A percentile compares a stretch with the other conserved stretches of the same genome.
phyloP scores from a whole-genome alignment of 2,888 invertebrate genomes.

The Tenthredo mesomela region DNA sequence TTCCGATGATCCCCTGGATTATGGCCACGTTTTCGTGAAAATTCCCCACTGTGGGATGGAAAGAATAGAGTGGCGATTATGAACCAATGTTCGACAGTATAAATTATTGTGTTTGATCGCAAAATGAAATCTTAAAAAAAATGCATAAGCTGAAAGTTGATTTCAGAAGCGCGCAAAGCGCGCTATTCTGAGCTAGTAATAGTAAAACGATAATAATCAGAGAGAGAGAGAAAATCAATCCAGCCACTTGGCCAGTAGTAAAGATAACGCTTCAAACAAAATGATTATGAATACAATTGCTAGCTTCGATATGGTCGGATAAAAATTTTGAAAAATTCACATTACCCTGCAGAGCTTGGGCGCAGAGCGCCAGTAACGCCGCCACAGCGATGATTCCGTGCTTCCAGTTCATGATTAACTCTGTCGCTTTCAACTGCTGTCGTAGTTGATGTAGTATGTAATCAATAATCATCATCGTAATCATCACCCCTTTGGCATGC shows the following conservation, averaged over 20 bases:
- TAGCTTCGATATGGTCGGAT: background rate
- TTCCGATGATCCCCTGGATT: no score
- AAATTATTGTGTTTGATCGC: no score
- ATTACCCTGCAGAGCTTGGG: background rate
- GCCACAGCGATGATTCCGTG: background rate
- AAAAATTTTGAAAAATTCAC: background rate
- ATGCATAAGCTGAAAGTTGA: no score
- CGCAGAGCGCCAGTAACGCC: slow-evolving; percentile 27
- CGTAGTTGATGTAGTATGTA: background rate
- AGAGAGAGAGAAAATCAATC: no score
- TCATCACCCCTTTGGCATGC: background rate
- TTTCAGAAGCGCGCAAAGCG: no score
- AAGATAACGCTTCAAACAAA: slow-evolving; percentile 54
- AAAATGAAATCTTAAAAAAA: no score
- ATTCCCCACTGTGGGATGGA: no score
- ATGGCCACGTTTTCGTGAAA: no score
- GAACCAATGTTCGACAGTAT: no score
- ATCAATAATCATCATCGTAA: background rate
- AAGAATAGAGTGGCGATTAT: no score
- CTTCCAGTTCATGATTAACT: slow-evolving; percentile 7
- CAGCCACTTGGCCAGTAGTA: slow-evolving; percentile 39
- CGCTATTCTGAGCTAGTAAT: no score
- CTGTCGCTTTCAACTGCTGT: background rate
- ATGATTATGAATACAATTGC: background rate
- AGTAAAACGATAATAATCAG: slow-evolving; percentile 47